Percentiles rank a stretch among this genome's conserved stretches.
Evolutionary conservation across 2,113 vertebrate genomes (phyloP).

Genomic region (Melanerpes aurifrons): DNA sequence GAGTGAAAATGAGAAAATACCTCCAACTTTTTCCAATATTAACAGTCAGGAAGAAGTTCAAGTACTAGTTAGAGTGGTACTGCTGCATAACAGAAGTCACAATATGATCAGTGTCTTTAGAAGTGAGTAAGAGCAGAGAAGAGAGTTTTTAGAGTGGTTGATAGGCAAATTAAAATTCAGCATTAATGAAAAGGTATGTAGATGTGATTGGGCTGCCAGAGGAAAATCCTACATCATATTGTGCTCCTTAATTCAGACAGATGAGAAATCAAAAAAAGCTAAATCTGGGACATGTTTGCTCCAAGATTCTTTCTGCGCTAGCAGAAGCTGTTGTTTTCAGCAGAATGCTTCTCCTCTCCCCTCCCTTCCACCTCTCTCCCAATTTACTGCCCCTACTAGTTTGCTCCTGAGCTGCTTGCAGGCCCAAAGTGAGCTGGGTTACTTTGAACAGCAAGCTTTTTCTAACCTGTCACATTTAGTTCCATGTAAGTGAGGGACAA

Average conservation of each 20-base stretch:
- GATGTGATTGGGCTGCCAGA: neutral
- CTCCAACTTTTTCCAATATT: neutral
- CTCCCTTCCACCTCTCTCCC: neutral
- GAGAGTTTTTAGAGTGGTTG: neutral
- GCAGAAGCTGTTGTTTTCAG: neutral
- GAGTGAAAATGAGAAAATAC: neutral
- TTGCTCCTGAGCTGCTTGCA: neutral
- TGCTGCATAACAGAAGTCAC: neutral
- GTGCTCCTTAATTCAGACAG: neutral
- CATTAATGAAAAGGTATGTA: neutral
- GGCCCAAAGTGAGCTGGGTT: accelerated
- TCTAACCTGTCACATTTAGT: neutral
- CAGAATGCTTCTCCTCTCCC: neutral
- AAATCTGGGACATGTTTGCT: neutral
- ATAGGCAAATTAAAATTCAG: neutral
- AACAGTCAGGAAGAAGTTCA: neutral
- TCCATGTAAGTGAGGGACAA: neutral
- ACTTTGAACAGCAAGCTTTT: neutral
- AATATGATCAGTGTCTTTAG: neutral
- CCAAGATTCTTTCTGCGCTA: neutral
- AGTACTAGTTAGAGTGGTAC: neutral
- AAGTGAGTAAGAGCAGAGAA: constrained; percentile 22
- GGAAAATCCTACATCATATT: neutral
- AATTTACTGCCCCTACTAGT: neutral
- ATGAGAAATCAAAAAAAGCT: neutral